phyloP scores from a whole-genome alignment of 2,888 invertebrate species.

The Tetragnatha montana region DNA sequence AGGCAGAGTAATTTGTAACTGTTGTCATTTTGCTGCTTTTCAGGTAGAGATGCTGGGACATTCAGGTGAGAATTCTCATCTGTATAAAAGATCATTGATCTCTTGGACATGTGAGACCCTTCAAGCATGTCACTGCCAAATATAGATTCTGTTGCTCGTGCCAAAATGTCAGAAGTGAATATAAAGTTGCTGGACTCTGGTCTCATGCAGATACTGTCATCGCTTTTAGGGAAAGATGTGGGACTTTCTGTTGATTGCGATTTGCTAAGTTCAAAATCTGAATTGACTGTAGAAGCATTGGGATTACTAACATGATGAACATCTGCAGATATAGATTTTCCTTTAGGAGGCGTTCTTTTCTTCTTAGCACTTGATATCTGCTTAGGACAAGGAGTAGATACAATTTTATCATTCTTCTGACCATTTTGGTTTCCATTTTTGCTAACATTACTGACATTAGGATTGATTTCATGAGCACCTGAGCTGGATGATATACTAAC shows the following conservation, averaged over 20 bases:
- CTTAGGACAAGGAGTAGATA: constrained; percentile 5
- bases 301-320: constrained; percentile 6
- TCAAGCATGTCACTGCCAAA: constrained; percentile 73
- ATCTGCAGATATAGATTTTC: constrained; percentile 16
- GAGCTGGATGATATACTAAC: not conserved
- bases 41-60: constrained; percentile 25
- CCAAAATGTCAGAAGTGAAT: constrained; percentile 75
- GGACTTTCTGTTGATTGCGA: constrained; percentile 33
- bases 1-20: constrained; percentile 38
- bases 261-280: constrained; percentile 40
- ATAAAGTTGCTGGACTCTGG: constrained; percentile 41
- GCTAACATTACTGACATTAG: not conserved
- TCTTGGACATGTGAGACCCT: constrained; percentile 34
- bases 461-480: not conserved
- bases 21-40: constrained; percentile 32
- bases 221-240: constrained; percentile 43
- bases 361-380: constrained; percentile 34
- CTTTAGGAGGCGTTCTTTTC: constrained; percentile 26
- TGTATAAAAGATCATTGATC: constrained; percentile 31
- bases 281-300: constrained; percentile 3
- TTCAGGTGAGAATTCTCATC: constrained; percentile 37
- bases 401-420: not conserved
- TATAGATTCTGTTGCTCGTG: constrained; percentile 77
- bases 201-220: constrained; percentile 26
- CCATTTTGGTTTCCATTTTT: constrained; percentile 4